Conservation (phyloP, 1,140 invertebrate genomes). For the Olivierus martensii region DNA sequence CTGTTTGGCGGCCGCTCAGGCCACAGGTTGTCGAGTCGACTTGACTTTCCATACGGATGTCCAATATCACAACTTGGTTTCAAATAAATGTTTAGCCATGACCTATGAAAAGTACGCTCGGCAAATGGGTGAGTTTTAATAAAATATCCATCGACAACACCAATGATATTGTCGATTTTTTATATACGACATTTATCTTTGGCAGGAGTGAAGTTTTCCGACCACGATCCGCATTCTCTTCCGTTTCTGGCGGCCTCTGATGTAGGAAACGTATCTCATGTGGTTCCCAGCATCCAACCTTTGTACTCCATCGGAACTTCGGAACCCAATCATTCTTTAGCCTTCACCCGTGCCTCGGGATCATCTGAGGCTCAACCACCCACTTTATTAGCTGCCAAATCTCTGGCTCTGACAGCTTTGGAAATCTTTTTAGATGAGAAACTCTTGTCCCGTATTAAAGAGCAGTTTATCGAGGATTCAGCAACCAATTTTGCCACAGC, state of each 20-base stretch:
- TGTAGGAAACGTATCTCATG: constrained; percentile 31
- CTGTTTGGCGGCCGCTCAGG: constrained; percentile 25
- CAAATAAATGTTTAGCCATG: constrained; percentile 3
- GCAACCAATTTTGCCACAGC: no score
- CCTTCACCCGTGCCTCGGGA: constrained; percentile 25
- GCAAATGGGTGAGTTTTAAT: constrained; percentile 5
- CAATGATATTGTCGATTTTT: background rate
- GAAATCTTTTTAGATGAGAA: constrained; percentile 10
- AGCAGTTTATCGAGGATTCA: constrained; percentile 16
- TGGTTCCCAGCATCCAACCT: constrained; percentile 30
- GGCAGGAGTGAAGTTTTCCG: background rate
- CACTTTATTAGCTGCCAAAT: constrained; percentile 22
- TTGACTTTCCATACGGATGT: background rate
- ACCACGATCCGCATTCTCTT: background rate
- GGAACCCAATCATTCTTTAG: constrained; percentile 25
- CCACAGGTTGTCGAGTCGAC: constrained; percentile 23
- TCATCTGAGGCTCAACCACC: constrained; percentile 19
- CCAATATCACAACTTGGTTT: background rate
- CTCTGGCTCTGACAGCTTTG: constrained; percentile 24
- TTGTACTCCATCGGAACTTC: constrained; percentile 25
- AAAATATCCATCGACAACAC: background rate
- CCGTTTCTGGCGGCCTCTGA: constrained; percentile 22
- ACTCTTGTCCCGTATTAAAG: constrained; percentile 4
- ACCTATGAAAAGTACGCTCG: constrained; percentile 12
- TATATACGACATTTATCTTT: background rate